Evolutionary conservation across 2,888 invertebrate genomes (phyloP).

Genomic region (Embidobia sp.): DNA sequence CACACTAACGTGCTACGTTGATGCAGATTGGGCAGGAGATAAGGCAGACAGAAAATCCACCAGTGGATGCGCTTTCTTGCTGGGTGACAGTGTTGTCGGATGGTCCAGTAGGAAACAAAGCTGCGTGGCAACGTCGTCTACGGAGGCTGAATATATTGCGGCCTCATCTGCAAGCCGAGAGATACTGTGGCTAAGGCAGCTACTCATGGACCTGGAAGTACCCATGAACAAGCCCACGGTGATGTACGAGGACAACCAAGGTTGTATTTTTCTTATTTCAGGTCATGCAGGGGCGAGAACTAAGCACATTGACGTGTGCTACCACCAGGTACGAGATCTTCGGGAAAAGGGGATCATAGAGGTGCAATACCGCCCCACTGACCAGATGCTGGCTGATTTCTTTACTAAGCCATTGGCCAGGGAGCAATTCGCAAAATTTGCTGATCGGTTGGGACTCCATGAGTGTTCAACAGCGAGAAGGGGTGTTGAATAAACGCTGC

Average conservation of each 20-base stretch:
- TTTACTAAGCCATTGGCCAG: constrained; percentile 26
- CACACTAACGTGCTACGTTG: constrained; percentile 66
- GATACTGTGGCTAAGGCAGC: constrained; percentile 6
- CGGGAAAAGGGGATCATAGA: constrained; percentile 15
- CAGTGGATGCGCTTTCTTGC: constrained; percentile 23
- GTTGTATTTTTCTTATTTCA: constrained; percentile 24
- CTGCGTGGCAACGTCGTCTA: constrained; percentile 33
- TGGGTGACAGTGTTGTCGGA: constrained; percentile 28
- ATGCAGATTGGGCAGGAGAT: constrained; percentile 76
- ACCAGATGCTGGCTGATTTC: constrained; percentile 32
- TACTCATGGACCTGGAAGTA: constrained; percentile 4
- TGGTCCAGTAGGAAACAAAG: constrained; percentile 61
- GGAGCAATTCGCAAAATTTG: constrained; percentile 3
- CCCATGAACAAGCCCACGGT: background rate
- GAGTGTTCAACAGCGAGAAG: constrained; percentile 22
- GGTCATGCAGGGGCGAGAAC: constrained; percentile 4
- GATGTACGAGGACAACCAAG: constrained; percentile 33
- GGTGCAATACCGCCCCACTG: constrained; percentile 12
- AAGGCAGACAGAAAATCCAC: constrained; percentile 51
- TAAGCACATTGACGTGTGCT: constrained; percentile 37
- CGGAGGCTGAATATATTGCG: constrained; percentile 34
- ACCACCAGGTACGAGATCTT: constrained; percentile 19
- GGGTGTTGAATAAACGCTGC: constrained; percentile 31
- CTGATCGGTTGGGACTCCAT: background rate
- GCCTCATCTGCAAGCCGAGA: constrained; percentile 18